Percentiles rank a stretch among this genome's conserved stretches.
Conservation (phyloP, 1,140 invertebrate genomes). For the Chrysopa pallens region DNA sequence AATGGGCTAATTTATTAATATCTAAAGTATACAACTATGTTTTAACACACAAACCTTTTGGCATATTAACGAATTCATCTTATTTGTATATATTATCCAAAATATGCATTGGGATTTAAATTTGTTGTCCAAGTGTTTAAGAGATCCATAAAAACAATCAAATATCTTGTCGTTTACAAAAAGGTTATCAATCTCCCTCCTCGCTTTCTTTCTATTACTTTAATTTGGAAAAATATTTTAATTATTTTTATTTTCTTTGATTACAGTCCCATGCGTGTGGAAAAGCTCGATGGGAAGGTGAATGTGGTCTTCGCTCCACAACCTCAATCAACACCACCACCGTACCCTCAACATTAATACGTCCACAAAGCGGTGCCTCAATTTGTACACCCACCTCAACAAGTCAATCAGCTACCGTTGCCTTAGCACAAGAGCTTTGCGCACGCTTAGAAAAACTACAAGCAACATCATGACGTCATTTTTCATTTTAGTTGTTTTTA, state of each 20-base stretch:
- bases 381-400: slow-evolving; percentile 10
- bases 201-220: no score
- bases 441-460: slow-evolving; percentile 29
- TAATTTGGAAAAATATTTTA: background rate
- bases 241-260: slow-evolving; percentile 8
- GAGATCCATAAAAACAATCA: no score
- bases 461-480: slow-evolving; percentile 23
- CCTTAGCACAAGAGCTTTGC: slow-evolving; percentile 24
- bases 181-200: no score
- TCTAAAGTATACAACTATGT: no score
- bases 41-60: no score
- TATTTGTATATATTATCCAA: no score
- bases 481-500: slow-evolving; percentile 12
- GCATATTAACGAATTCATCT: no score
- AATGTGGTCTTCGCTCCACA: slow-evolving; percentile 26
- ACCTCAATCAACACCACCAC: slow-evolving; percentile 4
- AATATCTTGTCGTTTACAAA: no score
- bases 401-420: slow-evolving; percentile 12
- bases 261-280: slow-evolving; percentile 54
- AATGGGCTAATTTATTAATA: no score
- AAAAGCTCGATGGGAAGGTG: slow-evolving; percentile 54
- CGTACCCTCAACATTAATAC: slow-evolving; percentile 4
- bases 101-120: no score
- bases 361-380: background rate
- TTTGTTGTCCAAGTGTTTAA: no score